A percentile compares a stretch with the other conserved stretches of the same genome.
Evolutionary conservation across 2,888 invertebrate genomes (phyloP).

Genomic region (Oxycera nigricornis): DNA sequence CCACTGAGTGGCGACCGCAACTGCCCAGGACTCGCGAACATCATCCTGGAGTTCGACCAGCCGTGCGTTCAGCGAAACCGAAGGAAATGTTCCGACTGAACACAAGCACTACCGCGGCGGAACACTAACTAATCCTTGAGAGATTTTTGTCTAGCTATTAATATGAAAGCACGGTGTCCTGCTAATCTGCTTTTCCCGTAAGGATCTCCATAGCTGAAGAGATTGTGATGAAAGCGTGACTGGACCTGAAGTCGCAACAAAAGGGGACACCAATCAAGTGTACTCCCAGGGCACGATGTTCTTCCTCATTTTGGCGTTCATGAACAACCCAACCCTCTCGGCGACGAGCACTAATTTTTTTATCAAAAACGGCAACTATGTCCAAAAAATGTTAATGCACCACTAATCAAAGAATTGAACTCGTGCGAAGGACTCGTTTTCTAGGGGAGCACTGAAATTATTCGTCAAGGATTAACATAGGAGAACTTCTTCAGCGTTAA

Average conservation of each 20-base stretch:
- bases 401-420: no score
- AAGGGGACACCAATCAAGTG: constrained; percentile 18
- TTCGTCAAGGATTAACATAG: no score
- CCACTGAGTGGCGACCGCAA: background rate
- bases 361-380: no score
- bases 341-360: no score
- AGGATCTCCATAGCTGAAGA: background rate
- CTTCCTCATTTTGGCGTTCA: constrained; percentile 1
- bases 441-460: no score
- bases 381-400: no score
- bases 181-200: background rate
- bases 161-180: background rate
- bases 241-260: background rate
- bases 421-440: no score
- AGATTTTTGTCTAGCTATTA: constrained; percentile 6
- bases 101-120: background rate
- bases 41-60: background rate
- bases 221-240: background rate
- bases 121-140: background rate
- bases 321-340: background rate
- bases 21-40: background rate
- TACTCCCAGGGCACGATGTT: background rate
- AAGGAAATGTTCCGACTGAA: background rate
- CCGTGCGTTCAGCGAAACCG: background rate
- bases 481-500: no score